Percentiles rank a stretch among this genome's conserved stretches.
Conservation (phyloP, 2,113 vertebrate species). For the Ochotona princeps region DNA sequence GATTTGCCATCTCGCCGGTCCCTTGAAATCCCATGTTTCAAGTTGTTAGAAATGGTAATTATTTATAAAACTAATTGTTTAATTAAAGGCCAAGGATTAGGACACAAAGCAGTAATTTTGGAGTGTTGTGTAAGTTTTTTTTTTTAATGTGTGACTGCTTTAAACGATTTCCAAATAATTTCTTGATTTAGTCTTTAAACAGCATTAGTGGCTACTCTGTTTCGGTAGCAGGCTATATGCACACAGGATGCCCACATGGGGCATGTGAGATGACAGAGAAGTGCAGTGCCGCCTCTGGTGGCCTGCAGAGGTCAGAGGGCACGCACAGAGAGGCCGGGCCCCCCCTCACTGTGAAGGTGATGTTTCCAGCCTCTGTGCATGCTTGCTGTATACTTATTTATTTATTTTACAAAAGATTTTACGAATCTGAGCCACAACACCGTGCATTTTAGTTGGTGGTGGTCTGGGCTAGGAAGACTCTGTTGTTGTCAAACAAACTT, state of each 20-base stretch:
- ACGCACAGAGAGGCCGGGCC: not conserved
- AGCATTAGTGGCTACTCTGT: not conserved
- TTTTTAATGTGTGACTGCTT: not conserved
- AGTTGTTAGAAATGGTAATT: slow-evolving; percentile 38
- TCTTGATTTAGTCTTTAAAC: not conserved
- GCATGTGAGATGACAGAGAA: not conserved
- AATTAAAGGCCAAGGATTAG: not conserved
- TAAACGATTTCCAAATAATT: not conserved
- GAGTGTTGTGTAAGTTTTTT: not conserved
- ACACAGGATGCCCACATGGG: not conserved
- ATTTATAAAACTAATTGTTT: slow-evolving; percentile 10
- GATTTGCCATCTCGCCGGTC: not conserved
- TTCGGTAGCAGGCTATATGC: not conserved
- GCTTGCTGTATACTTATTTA: no score
- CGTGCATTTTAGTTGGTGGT: not conserved
- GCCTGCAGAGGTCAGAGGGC: not conserved
- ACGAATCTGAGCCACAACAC: no score
- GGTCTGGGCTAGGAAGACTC: not conserved
- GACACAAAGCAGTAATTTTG: not conserved
- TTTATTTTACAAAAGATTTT: not conserved
- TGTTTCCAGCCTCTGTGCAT: not conserved
- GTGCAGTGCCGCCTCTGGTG: not conserved
- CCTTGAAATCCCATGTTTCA: not conserved
- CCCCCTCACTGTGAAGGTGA: not conserved
- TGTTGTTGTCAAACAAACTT: not conserved